These are phyloP conservation scores for Empis livida DNA, from an alignment of 2,888 invertebrate genomes.

Conservation along the genomic window DNA sequence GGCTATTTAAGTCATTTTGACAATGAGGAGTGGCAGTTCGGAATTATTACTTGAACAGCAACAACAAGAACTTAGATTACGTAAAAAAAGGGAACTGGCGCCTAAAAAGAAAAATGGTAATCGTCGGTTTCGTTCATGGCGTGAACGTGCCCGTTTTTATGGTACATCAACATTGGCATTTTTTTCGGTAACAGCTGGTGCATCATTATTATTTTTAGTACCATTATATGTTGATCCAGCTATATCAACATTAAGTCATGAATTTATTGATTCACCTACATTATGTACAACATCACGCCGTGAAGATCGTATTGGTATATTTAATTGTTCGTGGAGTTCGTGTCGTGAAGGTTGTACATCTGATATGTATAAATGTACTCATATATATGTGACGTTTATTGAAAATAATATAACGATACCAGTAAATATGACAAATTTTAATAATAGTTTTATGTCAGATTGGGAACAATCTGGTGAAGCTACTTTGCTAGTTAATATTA, in stretches of 20 bases:
- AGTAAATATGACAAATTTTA: slow-evolving; percentile 31
- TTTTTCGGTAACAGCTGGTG: slow-evolving; percentile 57
- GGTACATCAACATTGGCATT: slow-evolving; percentile 56
- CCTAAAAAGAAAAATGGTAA: slow-evolving; percentile 40
- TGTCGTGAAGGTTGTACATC: slow-evolving; percentile 84
- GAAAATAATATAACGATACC: slow-evolving; percentile 36
- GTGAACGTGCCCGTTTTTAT: slow-evolving; percentile 57
- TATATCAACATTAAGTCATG: slow-evolving; percentile 74
- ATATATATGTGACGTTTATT: slow-evolving; percentile 46
- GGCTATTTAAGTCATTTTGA: slow-evolving; percentile 3
- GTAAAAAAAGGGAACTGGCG: slow-evolving; percentile 47
- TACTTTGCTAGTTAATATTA: slow-evolving; percentile 68
- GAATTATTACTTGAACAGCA: slow-evolving; percentile 64
- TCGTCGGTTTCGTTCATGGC: slow-evolving; percentile 43
- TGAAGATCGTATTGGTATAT: slow-evolving; percentile 69
- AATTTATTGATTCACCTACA: slow-evolving; percentile 73
- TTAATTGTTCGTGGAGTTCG: slow-evolving; percentile 84
- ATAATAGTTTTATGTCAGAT: slow-evolving; percentile 31
- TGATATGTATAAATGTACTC: slow-evolving; percentile 55
- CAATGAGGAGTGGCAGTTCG: slow-evolving; percentile 62
- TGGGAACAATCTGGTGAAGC: slow-evolving; percentile 38
- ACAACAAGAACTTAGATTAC: slow-evolving; percentile 53
- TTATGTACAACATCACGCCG: slow-evolving; percentile 72
- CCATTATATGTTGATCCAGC: slow-evolving; percentile 75
- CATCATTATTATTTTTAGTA: slow-evolving; percentile 57